Evolutionary conservation across 2,797 vertebrate species (phyloP), one percentile per base, ranked within the genome.

Genomic region (Hippocampus kuda): DNA sequence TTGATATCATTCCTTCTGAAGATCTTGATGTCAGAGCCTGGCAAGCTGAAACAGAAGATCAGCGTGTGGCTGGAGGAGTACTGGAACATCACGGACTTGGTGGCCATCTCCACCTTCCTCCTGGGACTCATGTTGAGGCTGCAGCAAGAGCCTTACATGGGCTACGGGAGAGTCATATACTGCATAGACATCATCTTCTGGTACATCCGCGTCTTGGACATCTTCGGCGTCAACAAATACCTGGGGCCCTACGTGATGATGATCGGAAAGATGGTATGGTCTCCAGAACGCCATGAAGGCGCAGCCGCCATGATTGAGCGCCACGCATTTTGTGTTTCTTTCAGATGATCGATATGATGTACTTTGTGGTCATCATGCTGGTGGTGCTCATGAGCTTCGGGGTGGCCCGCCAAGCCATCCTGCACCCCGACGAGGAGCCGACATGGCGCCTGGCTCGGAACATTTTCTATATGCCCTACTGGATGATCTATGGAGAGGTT

Each of bases 401-500:
- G 2, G 97, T 99, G 38, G 95, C 97, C 26, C 92, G 97, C 0
- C 97, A 99, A 77, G 97, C 97, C 76, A 99, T 99, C 79, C 89
- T 99, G 75, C 97, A 99, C 82, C 97, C 97, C 0, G 95, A 99
- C 0, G 97, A 98, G 82, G 95, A 98, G 78, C 97, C 96, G 0
- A 98, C 97, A 0, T 99, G 97, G 97, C 92, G 95, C 46, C 85
- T 99, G 83, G 97, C 96, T 24, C 91, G 97, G 44, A 99, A 99
- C 89, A 98, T 99, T 88, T 99, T 99, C 92, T 99, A 99, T 88
- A 99, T 99, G 97, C 97, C 97, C 48, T 99, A 99, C 87, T 99
- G 97, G 97, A 99, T 99, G 97, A 99, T 99, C 91, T 99, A 99
- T 18, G 97, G 97, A 77, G 97, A 99, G 88, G 95, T 99, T 94